Base-by-base conservation (phyloP, 2,888 invertebrate genomes). In the Horisme vitalbata region DNA sequence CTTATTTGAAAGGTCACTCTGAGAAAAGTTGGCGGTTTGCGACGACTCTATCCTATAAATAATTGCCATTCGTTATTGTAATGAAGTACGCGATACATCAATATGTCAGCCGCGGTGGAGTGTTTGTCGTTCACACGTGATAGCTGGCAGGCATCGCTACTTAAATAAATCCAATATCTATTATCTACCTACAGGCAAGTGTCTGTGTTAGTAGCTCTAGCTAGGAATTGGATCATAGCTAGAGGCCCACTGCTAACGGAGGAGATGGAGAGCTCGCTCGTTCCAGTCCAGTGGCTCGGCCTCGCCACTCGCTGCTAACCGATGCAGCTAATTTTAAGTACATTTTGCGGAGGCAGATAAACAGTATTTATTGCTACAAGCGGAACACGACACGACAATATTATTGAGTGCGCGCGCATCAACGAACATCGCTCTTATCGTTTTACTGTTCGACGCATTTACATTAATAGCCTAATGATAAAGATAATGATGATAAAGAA, bases 1-100 rank as follows among this genome's bases (percentile, higher is more conserved):
- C 63, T 64, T 55, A 54, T 60, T 64, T 47, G 24, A 53, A 47
- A 56, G 58, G 57, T 54, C 52, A 59, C 61, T 61, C 60, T 45
- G 41, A 57, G 68, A 65, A 46, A 34, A 55, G 46, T 41, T 35
- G 44, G 46, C 50, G 45, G 47, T 27, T 46, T 38, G 47, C 44
- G 35, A 54, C 55, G 47, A 38, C 45, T 52, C 49, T 32, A 43
- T 56, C 67, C 48, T 71, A 70, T 68, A 68, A 68, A 71, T 69
- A 68, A 64, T 62, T 58, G 65, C 62, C 68, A 61, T 68, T 62
- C 62, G 59, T 71, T 68, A 70, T 65, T 65, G 73, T 61, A 67
- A 62, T 59, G 69, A 61, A 63, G 67, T 63, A 65, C 57, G 69
- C 68, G 59, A 65, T 72, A 55, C 73, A 69, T 74, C 73, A 74